These are phyloP conservation scores for Drosophila infuscata DNA, from an alignment of 2,888 invertebrate species.

Conservation along the genomic window DNA sequence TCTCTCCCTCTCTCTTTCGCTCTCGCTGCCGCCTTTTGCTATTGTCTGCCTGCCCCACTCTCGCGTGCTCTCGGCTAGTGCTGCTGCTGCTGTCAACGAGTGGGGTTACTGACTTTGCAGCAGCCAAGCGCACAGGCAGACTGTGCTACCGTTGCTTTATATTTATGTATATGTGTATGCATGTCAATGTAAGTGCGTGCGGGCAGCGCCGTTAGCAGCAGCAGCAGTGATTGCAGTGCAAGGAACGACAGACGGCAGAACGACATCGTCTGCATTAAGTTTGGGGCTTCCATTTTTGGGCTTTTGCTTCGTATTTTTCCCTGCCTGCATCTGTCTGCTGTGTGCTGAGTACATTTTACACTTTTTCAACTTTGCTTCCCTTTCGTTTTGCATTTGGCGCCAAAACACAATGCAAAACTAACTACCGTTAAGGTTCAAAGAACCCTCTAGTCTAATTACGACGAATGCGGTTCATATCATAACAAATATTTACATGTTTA, in stretches of 20 bases:
- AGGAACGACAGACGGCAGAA: slow-evolving; percentile 28
- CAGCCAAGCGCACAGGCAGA: slow-evolving; percentile 62
- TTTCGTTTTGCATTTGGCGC: slow-evolving; percentile 69
- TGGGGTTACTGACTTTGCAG: slow-evolving; percentile 81
- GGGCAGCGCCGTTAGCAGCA: slow-evolving; percentile 38
- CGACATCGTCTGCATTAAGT: slow-evolving; percentile 49
- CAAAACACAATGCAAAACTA: slow-evolving; percentile 61
- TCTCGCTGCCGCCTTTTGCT: slow-evolving; percentile 29
- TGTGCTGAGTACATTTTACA: slow-evolving; percentile 48
- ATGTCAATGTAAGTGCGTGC: slow-evolving; percentile 55
- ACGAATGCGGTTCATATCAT: slow-evolving; percentile 57
- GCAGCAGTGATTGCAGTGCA: slow-evolving; percentile 45
- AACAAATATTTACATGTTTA: slow-evolving; percentile 46
- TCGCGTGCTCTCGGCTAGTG: slow-evolving; percentile 37
- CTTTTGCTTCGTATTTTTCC: slow-evolving; percentile 41
- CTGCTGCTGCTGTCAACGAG: slow-evolving; percentile 63
- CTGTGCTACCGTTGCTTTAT: slow-evolving; percentile 52
- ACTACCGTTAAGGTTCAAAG: slow-evolving; percentile 77
- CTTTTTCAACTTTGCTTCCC: slow-evolving; percentile 54
- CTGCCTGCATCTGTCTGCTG: slow-evolving; percentile 18
- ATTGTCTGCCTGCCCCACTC: slow-evolving; percentile 44
- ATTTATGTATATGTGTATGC: slow-evolving; percentile 7
- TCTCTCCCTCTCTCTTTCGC: slow-evolving; percentile 24
- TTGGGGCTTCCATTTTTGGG: slow-evolving; percentile 49
- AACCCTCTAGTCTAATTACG: slow-evolving; percentile 75